A percentile compares a stretch with the other conserved stretches of the same genome.
Evolutionary conservation across 2,797 vertebrate species (phyloP).

Genomic region (Acanthornis magna): DNA sequence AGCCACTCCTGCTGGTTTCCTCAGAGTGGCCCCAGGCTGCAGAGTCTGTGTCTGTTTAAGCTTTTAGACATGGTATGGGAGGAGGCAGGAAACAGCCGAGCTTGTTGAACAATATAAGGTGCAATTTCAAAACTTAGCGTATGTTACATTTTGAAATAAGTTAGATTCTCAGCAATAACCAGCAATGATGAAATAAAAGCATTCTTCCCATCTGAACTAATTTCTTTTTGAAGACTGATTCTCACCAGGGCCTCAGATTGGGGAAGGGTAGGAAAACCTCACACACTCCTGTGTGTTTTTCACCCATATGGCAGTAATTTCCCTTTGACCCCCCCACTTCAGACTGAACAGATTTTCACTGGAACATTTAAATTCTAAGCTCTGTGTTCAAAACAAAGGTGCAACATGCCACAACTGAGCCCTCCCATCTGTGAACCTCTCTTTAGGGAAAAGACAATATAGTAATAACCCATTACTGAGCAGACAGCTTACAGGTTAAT

Average conservation of each 20-base stretch:
- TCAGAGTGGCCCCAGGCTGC: not conserved
- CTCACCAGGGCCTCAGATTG: not conserved
- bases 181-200: not conserved
- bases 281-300: not conserved
- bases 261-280: not conserved
- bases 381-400: not conserved
- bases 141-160: not conserved
- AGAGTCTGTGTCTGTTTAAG: not conserved
- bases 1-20: not conserved
- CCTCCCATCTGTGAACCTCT: not conserved
- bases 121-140: not conserved
- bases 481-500: not conserved
- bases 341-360: not conserved
- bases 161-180: not conserved
- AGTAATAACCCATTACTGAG: not conserved
- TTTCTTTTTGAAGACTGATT: not conserved
- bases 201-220: not conserved
- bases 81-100: not conserved
- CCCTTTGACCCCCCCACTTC: not conserved
- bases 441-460: not conserved
- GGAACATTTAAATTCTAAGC: not conserved
- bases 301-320: not conserved
- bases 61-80: not conserved
- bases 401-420: rapidly evolving
- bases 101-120: not conserved